Base-by-base conservation (phyloP, 2,113 vertebrate genomes). In the Carassius gibelio region DNA sequence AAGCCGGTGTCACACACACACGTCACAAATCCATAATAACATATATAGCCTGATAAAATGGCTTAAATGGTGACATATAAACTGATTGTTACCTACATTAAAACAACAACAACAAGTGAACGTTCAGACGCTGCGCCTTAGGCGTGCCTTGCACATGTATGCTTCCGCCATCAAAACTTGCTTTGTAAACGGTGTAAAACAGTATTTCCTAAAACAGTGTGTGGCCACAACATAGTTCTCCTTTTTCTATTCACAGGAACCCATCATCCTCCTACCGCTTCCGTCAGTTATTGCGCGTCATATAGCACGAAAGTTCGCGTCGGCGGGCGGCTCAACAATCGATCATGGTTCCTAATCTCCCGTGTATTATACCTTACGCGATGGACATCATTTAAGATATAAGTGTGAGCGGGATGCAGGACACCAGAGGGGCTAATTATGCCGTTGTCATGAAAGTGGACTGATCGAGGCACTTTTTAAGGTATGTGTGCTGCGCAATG, bases 211-310 rank as follows among this genome's bases (percentile, higher is more conserved):
- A 19, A 42, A 69, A 13, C 23, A 82, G 48, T 34, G 23, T 76
- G 55, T 68, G 19, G 21, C 23, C 42, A 26, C 30, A 75, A 34
- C 45, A 66, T 52, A 48, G 34, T 38, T 26, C 30, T 78, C 48
- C 1, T 69, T 77, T 1, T 69, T 68, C 26, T 26, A 30, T 19
- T 78, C 45, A 55, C 50, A 74, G 55, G 64, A 30, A 30, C 85
- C 59, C 69, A 89, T 86, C 84, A 88, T 83, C 82, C 86, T 87
- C 85, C 71, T 50, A 11, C 79, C 48, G 84, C 81, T 89, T 87
- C 86, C 85, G 88, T 36, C 88, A 72, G 75, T 88, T 52, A 80
- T 36, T 36, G 34, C 86, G 82, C 89, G 87, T 88, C 88, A 89
- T 45, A 11, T 45, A 11, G 74, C 42, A 81, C 59, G 36, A 87